Evolutionary conservation across 2,113 vertebrate genomes (phyloP), one percentile per base, ranked within the genome.

Genomic region (Pseudopodoces humilis): DNA sequence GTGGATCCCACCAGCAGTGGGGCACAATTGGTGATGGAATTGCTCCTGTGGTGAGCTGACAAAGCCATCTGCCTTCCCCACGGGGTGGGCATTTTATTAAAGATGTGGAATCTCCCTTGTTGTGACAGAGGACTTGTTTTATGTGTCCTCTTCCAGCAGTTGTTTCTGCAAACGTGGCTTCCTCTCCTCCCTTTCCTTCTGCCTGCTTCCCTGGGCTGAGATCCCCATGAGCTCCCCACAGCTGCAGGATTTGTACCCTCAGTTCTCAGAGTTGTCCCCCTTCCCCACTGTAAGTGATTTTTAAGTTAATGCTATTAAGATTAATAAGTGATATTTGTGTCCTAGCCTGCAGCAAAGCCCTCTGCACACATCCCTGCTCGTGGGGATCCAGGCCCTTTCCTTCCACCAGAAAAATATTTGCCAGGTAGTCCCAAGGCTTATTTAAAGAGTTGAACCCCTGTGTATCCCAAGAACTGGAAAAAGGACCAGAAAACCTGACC

Each of bases 91-190:
- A 33, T 71, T 90, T 35, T 7, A 43, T 39, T 76, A 39, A 64
- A 24, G 27, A 59, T 10, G 44, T 49, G 43, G 59, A 69, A 60
- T 68, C 31, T 69, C 28, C 55, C 37, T 53, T 77, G 33, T 52
- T 2, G 1, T 5, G 2, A 33, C 55, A 60, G 28, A 3, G 9
- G 77, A 31, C 5, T 86, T n/a, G 22, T 81, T 94, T 35, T 11
- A 31, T 0, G 0, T 33, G 35, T 68, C 13, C 43, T 75, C 17
- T 83, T 74, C 41, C 20, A 44, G 35, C 14, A 72, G 14, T 3
- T 46, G 37, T 31, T 67, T 60, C 77, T 85, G 47, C 30, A 91
- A 44, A 71, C 0, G 7, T 12, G 41, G 43, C 8, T 18, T 37
- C n/a, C 63, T 78, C 28, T 77, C 33, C 39, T 43, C 13, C 65